Evolutionary conservation across 1,140 invertebrate species (phyloP).

Genomic region (Liolophura sinensis): DNA sequence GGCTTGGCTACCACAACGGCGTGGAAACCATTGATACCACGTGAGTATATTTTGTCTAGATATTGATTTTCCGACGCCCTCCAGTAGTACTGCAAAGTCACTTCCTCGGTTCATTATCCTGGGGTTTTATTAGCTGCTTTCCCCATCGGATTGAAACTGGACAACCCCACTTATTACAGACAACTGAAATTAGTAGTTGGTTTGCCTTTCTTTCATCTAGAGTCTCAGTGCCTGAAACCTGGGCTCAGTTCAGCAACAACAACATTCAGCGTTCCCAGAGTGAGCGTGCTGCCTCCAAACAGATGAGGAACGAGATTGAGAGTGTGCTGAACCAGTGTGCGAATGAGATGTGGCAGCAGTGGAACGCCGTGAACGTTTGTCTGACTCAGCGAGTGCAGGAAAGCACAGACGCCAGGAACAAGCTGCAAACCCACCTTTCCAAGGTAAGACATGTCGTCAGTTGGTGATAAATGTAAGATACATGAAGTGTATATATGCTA

Average conservation of each 20-base stretch:
- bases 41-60: constrained; percentile 55
- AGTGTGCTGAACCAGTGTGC: constrained; percentile 79
- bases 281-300: constrained; percentile 79
- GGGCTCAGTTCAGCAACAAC: constrained; percentile 84
- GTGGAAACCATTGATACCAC: constrained; percentile 89
- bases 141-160: too few relatives aligned
- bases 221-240: constrained; percentile 79
- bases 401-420: constrained; percentile 65
- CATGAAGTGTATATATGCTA: too few relatives aligned
- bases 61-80: too few relatives aligned
- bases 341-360: constrained; percentile 86
- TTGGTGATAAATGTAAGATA: too few relatives aligned
- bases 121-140: too few relatives aligned
- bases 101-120: too few relatives aligned
- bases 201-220: constrained; percentile 49
- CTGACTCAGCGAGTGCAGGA: constrained; percentile 56
- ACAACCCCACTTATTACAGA: too few relatives aligned
- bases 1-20: constrained; percentile 86
- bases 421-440: constrained; percentile 81
- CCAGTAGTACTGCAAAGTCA: too few relatives aligned
- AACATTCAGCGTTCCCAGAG: constrained; percentile 82
- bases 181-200: too few relatives aligned
- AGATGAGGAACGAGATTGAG: constrained; percentile 78
- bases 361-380: constrained; percentile 68
- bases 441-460: constrained; percentile 64